Conservation (phyloP, 2,113 vertebrate genomes). For the Potamarius usumacintae region DNA sequence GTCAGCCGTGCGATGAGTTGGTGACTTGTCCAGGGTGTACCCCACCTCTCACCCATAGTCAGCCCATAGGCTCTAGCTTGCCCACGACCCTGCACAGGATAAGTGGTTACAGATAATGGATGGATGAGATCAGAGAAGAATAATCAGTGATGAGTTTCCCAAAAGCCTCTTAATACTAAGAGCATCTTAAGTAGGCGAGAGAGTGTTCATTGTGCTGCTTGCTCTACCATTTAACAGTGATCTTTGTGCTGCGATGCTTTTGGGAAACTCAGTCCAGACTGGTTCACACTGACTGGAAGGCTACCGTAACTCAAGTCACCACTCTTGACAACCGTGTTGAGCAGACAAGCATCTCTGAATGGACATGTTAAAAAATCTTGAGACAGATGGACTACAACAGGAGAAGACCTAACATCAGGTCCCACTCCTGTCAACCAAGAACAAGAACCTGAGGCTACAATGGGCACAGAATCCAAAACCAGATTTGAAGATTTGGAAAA, state of each 20-base stretch:
- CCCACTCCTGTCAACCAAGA: not conserved
- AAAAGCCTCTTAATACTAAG: too few relatives aligned
- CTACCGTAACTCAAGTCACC: not conserved
- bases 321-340: not conserved
- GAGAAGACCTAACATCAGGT: not conserved
- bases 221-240: too few relatives aligned
- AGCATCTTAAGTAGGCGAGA: not conserved
- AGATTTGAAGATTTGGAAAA: not conserved
- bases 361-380: not conserved
- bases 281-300: not conserved
- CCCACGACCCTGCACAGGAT: too few relatives aligned
- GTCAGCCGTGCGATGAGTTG: too few relatives aligned
- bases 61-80: too few relatives aligned
- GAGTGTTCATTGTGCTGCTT: not conserved
- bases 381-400: not conserved
- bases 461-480: not conserved
- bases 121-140: too few relatives aligned
- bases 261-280: not conserved
- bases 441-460: not conserved
- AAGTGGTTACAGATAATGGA: too few relatives aligned
- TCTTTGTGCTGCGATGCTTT: too few relatives aligned
- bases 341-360: not conserved
- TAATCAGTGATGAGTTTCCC: too few relatives aligned
- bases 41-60: too few relatives aligned
- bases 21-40: too few relatives aligned